Percentiles rank a stretch among this genome's conserved stretches.
Evolutionary conservation across 2,888 invertebrate genomes (phyloP).

Genomic region (Chirona hameri): DNA sequence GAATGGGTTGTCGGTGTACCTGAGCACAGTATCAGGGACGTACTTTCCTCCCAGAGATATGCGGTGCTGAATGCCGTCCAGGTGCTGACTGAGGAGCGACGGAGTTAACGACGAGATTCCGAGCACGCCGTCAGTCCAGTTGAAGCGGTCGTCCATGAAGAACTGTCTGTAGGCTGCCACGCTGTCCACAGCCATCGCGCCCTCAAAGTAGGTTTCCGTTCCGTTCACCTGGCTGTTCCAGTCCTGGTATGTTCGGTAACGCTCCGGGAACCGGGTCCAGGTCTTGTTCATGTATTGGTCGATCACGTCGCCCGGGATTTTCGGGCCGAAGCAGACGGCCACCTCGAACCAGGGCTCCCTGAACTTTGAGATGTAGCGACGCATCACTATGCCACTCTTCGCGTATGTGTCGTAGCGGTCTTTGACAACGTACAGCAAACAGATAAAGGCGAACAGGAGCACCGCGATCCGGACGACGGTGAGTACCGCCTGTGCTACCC

Average conservation of each 20-base stretch:
- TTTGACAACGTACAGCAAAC: no score
- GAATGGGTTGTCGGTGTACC: neutral
- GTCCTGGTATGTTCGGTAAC: neutral
- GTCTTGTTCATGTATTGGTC: neutral
- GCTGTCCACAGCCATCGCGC: neutral
- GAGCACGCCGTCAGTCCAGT: neutral
- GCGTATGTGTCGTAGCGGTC: no score
- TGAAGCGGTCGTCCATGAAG: neutral
- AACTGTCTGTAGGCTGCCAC: neutral
- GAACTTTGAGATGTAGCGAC: no score
- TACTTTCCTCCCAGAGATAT: neutral
- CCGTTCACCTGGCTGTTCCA: neutral
- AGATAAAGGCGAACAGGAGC: no score
- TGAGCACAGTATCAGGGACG: neutral
- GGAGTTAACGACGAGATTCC: neutral
- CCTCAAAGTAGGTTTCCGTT: neutral
- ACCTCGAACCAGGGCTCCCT: neutral
- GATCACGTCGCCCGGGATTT: neutral
- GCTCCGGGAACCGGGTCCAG: neutral
- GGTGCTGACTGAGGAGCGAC: neutral
- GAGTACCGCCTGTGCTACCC: no score
- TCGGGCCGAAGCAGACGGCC: neutral
- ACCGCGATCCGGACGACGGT: no score
- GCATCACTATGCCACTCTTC: no score
- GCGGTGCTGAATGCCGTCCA: neutral